phyloP scores from a whole-genome alignment of 2,888 invertebrate genomes.

The Invenusta paracnida region DNA sequence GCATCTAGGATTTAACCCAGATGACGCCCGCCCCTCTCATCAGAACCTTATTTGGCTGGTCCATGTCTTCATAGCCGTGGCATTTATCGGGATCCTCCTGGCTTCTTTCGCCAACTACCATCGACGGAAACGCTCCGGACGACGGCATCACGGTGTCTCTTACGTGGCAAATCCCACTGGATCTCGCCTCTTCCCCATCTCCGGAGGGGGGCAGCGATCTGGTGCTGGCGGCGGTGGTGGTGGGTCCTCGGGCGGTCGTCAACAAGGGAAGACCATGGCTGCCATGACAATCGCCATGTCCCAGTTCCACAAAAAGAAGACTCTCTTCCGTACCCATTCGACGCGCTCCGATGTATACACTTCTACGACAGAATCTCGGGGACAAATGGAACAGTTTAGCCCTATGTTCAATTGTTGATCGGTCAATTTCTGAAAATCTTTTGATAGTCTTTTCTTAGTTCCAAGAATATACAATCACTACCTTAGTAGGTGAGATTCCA shows the following conservation, averaged over 20 bases:
- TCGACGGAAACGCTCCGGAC: background rate
- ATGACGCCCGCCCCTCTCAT: conserved; percentile 41
- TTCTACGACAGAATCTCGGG: background rate
- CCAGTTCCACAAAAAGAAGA: background rate
- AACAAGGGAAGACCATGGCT: background rate
- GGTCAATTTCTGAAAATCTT: too few relatives aligned
- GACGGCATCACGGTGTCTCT: background rate
- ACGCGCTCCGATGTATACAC: background rate
- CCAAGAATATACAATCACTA: too few relatives aligned
- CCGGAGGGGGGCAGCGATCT: background rate
- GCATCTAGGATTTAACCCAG: too few relatives aligned
- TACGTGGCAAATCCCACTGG: background rate
- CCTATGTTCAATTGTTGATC: background rate
- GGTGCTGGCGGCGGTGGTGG: background rate
- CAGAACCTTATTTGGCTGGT: conserved; percentile 2
- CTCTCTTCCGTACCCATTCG: background rate
- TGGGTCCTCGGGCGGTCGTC: background rate
- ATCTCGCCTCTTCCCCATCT: background rate
- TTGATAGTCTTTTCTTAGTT: too few relatives aligned
- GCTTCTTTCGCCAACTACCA: background rate
- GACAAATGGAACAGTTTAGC: conserved; percentile 11
- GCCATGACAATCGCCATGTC: conserved; percentile 24
- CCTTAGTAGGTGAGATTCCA: too few relatives aligned
- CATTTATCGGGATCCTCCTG: background rate
- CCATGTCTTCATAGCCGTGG: background rate